These are phyloP conservation scores for Nemotelus nigrinus DNA, from an alignment of 2,888 invertebrate species.

Conservation along the genomic window DNA sequence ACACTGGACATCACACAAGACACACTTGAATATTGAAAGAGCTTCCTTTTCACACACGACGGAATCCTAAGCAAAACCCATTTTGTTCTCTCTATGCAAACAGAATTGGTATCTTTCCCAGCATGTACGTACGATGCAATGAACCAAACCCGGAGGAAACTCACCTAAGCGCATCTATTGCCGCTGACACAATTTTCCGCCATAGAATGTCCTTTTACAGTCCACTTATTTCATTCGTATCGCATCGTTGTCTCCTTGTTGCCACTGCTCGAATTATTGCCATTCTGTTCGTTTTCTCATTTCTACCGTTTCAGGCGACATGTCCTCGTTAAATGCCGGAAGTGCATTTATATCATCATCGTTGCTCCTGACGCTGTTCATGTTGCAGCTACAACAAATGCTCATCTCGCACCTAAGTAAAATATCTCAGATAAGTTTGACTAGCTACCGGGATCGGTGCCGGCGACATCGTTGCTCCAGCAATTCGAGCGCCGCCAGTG, in stretches of 20 bases:
- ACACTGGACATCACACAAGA: too few relatives aligned
- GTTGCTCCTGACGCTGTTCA: conserved; percentile 40
- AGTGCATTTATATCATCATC: conserved; percentile 45
- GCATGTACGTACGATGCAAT: too few relatives aligned
- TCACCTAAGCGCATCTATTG: too few relatives aligned
- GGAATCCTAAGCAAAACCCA: too few relatives aligned
- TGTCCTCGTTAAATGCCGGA: conserved; percentile 56
- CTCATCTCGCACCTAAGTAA: conserved; percentile 33
- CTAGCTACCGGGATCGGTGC: not conserved
- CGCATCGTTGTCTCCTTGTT: not conserved
- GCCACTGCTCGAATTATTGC: conserved; percentile 12
- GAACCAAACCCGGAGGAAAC: too few relatives aligned
- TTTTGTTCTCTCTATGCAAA: too few relatives aligned
- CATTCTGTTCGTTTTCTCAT: conserved; percentile 53
- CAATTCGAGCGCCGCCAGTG: not conserved
- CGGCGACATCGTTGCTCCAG: not conserved
- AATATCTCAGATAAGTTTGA: not conserved
- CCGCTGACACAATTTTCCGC: conserved; percentile 33
- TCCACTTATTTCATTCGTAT: conserved; percentile 11
- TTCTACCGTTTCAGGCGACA: conserved; percentile 60
- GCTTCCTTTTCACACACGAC: too few relatives aligned
- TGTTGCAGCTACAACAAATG: conserved; percentile 43
- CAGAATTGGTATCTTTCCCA: too few relatives aligned
- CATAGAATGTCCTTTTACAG: conserved; percentile 1
- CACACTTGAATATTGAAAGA: too few relatives aligned